These are phyloP conservation scores for Selene dorsalis DNA, from an alignment of 2,797 vertebrate species.

Conservation along the genomic window DNA sequence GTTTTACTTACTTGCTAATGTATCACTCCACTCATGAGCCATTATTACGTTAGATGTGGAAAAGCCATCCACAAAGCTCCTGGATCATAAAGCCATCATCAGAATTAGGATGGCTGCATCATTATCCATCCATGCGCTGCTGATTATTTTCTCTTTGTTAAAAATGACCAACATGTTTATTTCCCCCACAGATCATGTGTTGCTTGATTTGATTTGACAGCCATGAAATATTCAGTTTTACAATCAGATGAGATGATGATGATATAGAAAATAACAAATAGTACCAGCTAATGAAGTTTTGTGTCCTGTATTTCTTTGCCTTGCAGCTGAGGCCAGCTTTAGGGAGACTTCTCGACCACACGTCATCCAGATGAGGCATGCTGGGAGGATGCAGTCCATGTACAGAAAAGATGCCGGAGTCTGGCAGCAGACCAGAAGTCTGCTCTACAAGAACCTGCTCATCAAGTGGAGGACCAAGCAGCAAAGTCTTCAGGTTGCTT, in stretches of 20 bases:
- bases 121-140: background rate
- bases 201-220: background rate
- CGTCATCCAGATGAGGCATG: conserved; percentile 76
- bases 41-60: background rate
- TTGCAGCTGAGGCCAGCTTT: conserved; percentile 77
- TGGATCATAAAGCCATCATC: background rate
- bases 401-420: conserved; percentile 81
- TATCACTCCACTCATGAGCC: background rate
- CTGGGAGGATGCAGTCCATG: conserved; percentile 75
- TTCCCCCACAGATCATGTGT: background rate
- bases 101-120: background rate
- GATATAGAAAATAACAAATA: too few species aligned
- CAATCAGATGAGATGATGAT: too few species aligned
- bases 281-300: too few species aligned
- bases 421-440: conserved; percentile 86
- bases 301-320: background rate
- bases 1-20: background rate
- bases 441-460: conserved; percentile 91
- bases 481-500: conserved; percentile 87
- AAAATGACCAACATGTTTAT: background rate
- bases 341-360: conserved; percentile 63
- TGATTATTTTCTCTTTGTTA: background rate
- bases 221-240: too few species aligned
- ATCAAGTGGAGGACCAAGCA: conserved; percentile 90
- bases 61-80: background rate